phyloP scores from a whole-genome alignment of 2,113 vertebrate genomes.

The Alethe castanea region DNA sequence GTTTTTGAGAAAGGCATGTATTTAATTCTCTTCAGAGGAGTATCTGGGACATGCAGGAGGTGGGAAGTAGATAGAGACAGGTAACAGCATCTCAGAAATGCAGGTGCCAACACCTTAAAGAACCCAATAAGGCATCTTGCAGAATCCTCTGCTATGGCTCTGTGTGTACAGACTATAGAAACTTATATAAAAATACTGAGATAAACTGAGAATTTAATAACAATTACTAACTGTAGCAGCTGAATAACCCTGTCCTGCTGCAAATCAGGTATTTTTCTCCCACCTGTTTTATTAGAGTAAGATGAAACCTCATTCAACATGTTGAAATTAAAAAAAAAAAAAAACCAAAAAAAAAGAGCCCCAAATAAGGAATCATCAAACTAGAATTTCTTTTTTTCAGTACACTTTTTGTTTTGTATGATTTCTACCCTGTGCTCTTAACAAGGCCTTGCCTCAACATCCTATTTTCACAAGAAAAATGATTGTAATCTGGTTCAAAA shows the following conservation, averaged over 20 bases:
- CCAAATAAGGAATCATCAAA: neutral
- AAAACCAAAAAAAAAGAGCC: neutral
- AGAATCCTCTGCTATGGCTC: neutral
- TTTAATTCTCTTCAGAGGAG: neutral
- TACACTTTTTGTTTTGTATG: neutral
- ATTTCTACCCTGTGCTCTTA: neutral
- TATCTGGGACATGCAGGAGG: neutral
- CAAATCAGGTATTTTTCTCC: neutral
- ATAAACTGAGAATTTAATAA: neutral
- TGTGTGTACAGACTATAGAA: neutral
- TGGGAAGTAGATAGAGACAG: neutral
- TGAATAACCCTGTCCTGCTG: neutral
- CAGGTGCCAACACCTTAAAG: accelerated
- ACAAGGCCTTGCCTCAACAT: neutral
- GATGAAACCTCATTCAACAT: neutral
- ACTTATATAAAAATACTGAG: neutral
- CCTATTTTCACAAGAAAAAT: neutral
- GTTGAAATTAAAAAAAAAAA: neutral
- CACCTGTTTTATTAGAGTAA: neutral
- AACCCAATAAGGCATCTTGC: neutral
- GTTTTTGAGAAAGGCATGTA: neutral
- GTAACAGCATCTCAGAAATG: neutral
- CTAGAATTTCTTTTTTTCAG: neutral
- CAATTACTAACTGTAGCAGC: neutral
- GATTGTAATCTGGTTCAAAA: neutral